Evolutionary conservation across 2,888 invertebrate species (phyloP).

Genomic region (Machimus atricapillus): DNA sequence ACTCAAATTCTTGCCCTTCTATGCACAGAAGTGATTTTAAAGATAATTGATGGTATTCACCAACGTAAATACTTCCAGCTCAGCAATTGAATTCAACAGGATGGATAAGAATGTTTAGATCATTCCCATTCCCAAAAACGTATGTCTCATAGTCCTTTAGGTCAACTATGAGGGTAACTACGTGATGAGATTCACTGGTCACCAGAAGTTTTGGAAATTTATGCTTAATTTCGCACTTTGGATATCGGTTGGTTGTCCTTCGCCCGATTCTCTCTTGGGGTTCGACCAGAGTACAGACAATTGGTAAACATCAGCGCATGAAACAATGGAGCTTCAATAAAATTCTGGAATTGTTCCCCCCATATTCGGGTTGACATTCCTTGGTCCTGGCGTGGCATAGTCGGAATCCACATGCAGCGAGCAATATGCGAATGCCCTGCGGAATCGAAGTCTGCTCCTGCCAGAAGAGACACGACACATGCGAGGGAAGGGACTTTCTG

Average conservation of each 20-base stretch:
- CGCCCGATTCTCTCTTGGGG: not conserved
- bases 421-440: not conserved
- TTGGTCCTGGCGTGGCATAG: not conserved
- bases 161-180: not conserved
- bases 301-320: not conserved
- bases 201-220: not conserved
- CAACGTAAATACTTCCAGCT: not conserved
- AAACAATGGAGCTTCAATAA: not conserved
- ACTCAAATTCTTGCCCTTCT: no score
- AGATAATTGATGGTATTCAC: not conserved
- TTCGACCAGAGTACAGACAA: not conserved
- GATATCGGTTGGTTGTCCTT: not conserved
- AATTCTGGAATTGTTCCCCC: not conserved
- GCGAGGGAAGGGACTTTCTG: not conserved
- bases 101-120: not conserved
- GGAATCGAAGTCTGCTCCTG: not conserved
- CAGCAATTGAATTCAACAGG: not conserved
- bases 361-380: not conserved
- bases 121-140: not conserved
- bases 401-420: not conserved
- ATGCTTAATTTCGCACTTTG: not conserved
- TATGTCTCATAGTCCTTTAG: not conserved
- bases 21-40: not conserved
- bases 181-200: not conserved
- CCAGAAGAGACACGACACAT: not conserved